Conservation (phyloP, 2,888 invertebrate species). For the Thecocarcelia acutangulata region DNA sequence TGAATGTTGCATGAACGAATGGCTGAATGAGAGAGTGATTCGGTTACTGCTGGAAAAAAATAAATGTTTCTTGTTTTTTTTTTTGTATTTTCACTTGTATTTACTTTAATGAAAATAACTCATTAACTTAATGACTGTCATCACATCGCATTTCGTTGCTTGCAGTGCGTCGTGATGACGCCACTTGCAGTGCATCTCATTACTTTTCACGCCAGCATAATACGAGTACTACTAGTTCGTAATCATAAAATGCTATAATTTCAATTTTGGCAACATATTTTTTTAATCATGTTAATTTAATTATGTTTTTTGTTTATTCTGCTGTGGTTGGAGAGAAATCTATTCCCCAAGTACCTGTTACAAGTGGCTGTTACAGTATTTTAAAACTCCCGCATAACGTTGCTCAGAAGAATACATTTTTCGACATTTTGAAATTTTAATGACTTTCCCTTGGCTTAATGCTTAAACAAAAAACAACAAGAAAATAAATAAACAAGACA, state of each 20-base stretch:
- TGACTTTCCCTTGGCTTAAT: conserved; percentile 32
- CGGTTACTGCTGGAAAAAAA: too few species aligned
- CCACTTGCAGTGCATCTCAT: conserved; percentile 11
- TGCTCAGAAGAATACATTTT: background rate
- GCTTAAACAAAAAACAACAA: background rate
- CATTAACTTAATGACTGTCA: conserved; percentile 55
- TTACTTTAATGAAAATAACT: conserved; percentile 47
- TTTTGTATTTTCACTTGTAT: conserved; percentile 8
- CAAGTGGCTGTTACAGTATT: background rate
- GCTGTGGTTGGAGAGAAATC: background rate
- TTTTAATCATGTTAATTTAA: conserved; percentile 41
- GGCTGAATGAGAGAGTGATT: background rate
- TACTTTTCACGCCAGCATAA: background rate
- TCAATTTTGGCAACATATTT: background rate
- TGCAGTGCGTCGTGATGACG: background rate
- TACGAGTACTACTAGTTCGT: background rate
- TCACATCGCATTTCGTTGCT: conserved; percentile 34
- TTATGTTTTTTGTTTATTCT: conserved; percentile 11
- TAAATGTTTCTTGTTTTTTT: too few species aligned
- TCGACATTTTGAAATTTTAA: conserved; percentile 41
- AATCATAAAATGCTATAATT: conserved; percentile 10
- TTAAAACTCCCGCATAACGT: background rate
- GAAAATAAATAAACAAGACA: too few species aligned
- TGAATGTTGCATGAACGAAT: background rate
- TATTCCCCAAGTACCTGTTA: background rate